phyloP scores from a whole-genome alignment of 1,140 invertebrate species.

The Bombus soroeensis region DNA sequence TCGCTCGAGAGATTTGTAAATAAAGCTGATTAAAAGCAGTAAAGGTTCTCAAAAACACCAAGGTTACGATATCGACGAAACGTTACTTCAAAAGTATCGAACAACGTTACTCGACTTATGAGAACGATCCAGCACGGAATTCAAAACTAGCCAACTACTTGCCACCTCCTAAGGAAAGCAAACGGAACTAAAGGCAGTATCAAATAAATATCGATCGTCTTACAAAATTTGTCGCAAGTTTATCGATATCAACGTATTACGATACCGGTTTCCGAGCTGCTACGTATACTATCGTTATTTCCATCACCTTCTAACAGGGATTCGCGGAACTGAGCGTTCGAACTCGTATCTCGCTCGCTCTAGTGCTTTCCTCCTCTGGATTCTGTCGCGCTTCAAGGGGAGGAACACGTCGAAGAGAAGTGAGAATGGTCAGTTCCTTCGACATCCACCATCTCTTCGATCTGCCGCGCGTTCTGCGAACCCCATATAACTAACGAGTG shows the following conservation, averaged over 20 bases:
- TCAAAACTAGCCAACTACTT: background rate
- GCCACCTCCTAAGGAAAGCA: background rate
- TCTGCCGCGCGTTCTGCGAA: background rate
- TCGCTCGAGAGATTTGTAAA: background rate
- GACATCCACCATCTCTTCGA: background rate
- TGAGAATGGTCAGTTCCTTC: slow-evolving; percentile 6
- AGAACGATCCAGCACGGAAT: background rate
- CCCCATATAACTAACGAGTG: background rate
- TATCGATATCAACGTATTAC: background rate
- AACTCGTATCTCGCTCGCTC: background rate
- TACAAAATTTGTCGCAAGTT: background rate
- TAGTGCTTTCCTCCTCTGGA: background rate
- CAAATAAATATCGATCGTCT: background rate
- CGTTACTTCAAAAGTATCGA: background rate
- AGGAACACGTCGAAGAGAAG: background rate
- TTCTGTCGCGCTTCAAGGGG: background rate
- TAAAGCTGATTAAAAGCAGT: background rate
- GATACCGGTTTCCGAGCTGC: background rate
- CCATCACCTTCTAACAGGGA: background rate
- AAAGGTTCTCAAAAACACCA: background rate
- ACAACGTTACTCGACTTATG: background rate
- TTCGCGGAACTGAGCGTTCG: background rate
- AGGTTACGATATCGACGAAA: too few species aligned
- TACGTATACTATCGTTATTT: background rate
- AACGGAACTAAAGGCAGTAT: too few species aligned